Conservation (phyloP, 2,113 vertebrate genomes). For the Menidia beryllina region DNA sequence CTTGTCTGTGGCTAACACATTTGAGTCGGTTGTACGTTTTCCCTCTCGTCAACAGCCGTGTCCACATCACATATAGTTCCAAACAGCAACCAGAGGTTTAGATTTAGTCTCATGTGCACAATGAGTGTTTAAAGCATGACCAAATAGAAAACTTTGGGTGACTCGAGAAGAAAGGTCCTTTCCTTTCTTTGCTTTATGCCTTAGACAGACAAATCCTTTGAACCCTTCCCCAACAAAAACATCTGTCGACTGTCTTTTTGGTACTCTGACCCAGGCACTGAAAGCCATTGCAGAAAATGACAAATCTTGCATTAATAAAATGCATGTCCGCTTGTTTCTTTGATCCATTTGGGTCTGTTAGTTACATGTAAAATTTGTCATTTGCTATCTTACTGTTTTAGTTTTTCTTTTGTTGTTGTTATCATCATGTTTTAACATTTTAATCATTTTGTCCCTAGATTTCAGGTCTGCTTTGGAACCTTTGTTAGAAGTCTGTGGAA, state of each 20-base stretch:
- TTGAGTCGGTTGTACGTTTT: constrained; percentile 83
- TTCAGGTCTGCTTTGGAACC: constrained; percentile 56
- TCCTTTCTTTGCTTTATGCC: constrained; percentile 83
- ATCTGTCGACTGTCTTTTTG: constrained; percentile 53
- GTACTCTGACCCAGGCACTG: constrained; percentile 77
- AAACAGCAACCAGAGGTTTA: constrained; percentile 83
- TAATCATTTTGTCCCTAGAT: constrained; percentile 62
- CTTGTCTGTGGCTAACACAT: constrained; percentile 81
- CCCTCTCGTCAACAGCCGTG: constrained; percentile 76
- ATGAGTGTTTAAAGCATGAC: constrained; percentile 85
- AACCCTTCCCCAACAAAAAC: constrained; percentile 52
- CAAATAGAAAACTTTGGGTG: constrained; percentile 80
- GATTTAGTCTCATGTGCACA: constrained; percentile 81
- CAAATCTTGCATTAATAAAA: constrained; percentile 65
- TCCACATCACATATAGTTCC: constrained; percentile 77
- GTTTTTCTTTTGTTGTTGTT: constrained; percentile 34
- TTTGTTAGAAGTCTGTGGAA: constrained; percentile 64
- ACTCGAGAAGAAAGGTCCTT: constrained; percentile 79
- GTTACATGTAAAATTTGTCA: constrained; percentile 61
- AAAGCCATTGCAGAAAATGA: constrained; percentile 77
- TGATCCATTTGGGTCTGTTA: constrained; percentile 61
- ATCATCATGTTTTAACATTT: constrained; percentile 53
- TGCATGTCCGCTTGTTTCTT: constrained; percentile 54
- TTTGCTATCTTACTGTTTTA: constrained; percentile 50
- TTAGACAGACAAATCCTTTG: constrained; percentile 77